These are phyloP conservation scores for Callyntrura guangdongensis DNA, from an alignment of 2,888 invertebrate species.

Conservation along the genomic window DNA sequence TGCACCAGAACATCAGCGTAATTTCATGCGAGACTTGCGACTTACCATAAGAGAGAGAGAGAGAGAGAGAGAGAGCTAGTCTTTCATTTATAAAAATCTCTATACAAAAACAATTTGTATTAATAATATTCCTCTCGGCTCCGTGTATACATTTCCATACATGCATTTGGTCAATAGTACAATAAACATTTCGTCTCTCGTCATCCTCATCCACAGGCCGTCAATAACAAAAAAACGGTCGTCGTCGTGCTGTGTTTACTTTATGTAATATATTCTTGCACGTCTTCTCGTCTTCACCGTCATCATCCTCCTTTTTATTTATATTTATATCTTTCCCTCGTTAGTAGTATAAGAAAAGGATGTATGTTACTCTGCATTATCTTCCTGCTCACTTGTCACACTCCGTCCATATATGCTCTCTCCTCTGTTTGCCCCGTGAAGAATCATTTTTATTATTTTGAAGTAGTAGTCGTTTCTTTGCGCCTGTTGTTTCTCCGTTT, in stretches of 20 bases:
- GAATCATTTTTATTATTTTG: not conserved
- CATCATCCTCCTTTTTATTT: not conserved
- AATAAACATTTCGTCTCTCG: conserved; percentile 4
- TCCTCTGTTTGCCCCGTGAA: not conserved
- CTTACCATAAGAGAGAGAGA: too few relatives aligned
- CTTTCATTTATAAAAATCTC: too few relatives aligned
- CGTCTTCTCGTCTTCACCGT: conserved; percentile 11
- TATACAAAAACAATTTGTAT: too few relatives aligned
- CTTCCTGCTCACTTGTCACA: conserved; percentile 36
- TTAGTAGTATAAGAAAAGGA: too few relatives aligned
- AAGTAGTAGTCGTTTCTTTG: not conserved
- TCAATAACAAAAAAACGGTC: not conserved
- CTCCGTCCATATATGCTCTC: not conserved
- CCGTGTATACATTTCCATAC: too few relatives aligned
- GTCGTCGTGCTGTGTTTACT: conserved; percentile 40
- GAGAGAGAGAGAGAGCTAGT: too few relatives aligned
- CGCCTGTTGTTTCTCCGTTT: not conserved
- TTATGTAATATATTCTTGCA: conserved; percentile 3
- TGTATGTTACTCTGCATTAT: not conserved
- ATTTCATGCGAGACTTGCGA: too few relatives aligned
- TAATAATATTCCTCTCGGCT: too few relatives aligned
- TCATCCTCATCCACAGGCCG: not conserved
- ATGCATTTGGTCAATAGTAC: not conserved
- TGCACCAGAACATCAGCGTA: too few relatives aligned
- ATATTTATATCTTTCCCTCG: too few relatives aligned